These are phyloP conservation scores for Acheta domesticus DNA, from an alignment of 2,888 invertebrate species.

Conservation along the genomic window DNA sequence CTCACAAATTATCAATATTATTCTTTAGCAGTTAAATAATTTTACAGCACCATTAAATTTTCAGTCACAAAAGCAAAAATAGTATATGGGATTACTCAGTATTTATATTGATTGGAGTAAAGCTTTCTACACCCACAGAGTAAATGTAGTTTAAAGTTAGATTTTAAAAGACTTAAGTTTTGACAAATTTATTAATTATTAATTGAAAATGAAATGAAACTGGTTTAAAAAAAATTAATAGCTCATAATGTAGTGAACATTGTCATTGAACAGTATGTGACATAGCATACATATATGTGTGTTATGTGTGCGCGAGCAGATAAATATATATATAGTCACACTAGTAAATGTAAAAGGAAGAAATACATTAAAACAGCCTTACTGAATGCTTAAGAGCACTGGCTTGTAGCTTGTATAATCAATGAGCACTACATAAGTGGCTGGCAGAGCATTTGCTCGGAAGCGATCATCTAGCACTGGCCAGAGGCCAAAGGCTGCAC, in stretches of 20 bases:
- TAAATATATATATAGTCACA: not conserved
- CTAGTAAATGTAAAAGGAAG: conserved; percentile 3
- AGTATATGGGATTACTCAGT: not conserved
- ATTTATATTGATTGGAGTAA: not conserved
- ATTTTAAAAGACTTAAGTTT: not conserved
- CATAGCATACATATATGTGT: conserved; percentile 8
- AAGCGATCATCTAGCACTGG: conserved; percentile 9
- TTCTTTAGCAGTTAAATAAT: not conserved
- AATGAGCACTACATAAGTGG: conserved; percentile 9
- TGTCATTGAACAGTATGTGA: conserved; percentile 18
- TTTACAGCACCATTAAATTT: not conserved
- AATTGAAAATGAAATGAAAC: not conserved
- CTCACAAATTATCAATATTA: not conserved
- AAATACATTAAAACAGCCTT: not conserved
- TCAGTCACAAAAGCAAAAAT: not conserved
- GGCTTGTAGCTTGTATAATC: not conserved
- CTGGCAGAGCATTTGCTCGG: not conserved
- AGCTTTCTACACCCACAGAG: not conserved
- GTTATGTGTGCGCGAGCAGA: not conserved
- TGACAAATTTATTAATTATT: not conserved
- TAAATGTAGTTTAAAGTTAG: not conserved
- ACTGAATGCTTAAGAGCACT: conserved; percentile 1
- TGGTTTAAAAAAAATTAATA: not conserved
- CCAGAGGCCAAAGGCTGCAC: not conserved
- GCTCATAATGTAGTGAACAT: not conserved